Conservation (phyloP, 1,140 invertebrate species). For the Tetragnatha versicolor region DNA sequence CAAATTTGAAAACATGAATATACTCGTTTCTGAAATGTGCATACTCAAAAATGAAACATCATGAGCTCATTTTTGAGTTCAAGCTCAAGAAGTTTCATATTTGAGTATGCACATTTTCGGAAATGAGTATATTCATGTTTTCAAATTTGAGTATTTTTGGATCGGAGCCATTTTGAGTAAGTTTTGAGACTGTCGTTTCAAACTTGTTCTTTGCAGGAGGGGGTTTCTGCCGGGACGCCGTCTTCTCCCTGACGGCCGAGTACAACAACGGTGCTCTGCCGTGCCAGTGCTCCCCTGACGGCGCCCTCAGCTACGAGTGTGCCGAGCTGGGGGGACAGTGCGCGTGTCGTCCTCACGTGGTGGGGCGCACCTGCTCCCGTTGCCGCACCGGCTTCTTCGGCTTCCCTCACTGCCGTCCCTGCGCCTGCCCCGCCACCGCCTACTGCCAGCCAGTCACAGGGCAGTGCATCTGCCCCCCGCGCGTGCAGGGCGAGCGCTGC, state of each 20-base stretch:
- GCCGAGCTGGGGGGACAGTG: constrained; percentile 95
- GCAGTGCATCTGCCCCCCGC: constrained; percentile 63
- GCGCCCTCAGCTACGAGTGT: constrained; percentile 87
- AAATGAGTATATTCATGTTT: too few species aligned
- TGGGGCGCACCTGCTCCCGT: constrained; percentile 87
- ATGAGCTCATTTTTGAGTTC: too few species aligned
- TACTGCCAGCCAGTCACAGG: constrained; percentile 72
- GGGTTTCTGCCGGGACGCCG: constrained; percentile 87
- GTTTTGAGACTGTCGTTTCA: too few species aligned
- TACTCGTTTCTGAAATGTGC: too few species aligned
- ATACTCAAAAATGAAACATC: too few species aligned
- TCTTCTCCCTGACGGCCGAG: constrained; percentile 92
- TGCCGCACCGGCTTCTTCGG: constrained; percentile 93
- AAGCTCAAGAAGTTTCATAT: too few species aligned
- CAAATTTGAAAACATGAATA: too few species aligned
- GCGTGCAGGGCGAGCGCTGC: constrained; percentile 83
- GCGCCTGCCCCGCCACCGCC: constrained; percentile 83
- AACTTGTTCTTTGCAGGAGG: too few species aligned
- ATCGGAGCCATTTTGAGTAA: too few species aligned
- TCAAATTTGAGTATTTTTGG: too few species aligned
- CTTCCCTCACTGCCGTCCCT: constrained; percentile 91
- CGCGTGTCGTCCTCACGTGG: constrained; percentile 89
- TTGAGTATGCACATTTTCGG: too few species aligned
- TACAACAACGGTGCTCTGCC: constrained; percentile 91
- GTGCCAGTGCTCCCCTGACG: constrained; percentile 89